phyloP scores from a whole-genome alignment of 2,797 vertebrate species.

The Spinibarbus caldwelli region DNA sequence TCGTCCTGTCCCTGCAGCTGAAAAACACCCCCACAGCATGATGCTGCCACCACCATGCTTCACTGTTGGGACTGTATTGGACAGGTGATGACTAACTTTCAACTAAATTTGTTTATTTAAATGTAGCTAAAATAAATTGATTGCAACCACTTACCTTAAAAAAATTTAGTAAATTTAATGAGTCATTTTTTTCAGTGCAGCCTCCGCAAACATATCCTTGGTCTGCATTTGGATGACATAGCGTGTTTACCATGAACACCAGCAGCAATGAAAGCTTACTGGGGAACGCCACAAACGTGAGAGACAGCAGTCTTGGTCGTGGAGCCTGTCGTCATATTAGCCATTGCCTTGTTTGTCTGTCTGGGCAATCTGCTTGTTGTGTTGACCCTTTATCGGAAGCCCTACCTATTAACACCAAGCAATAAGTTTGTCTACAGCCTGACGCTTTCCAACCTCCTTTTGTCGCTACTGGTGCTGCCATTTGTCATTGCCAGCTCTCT shows the following conservation, averaged over 20 bases:
- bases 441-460: slow-evolving; percentile 92
- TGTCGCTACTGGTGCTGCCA: slow-evolving; percentile 91
- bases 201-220: background rate
- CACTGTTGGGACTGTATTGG: too few relatives aligned
- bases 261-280: slow-evolving; percentile 17
- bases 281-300: slow-evolving; percentile 12
- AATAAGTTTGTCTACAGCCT: slow-evolving; percentile 99
- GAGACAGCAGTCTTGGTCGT: slow-evolving; percentile 74
- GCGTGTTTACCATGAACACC: slow-evolving; percentile 24
- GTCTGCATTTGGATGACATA: slow-evolving; percentile 27
- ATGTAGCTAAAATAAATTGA: too few relatives aligned
- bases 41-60: too few relatives aligned
- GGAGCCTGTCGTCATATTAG: slow-evolving; percentile 86
- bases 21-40: too few relatives aligned
- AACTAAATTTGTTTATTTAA: too few relatives aligned
- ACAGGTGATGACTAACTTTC: too few relatives aligned
- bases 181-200: too few relatives aligned
- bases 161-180: too few relatives aligned
- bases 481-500: slow-evolving; percentile 92
- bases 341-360: slow-evolving; percentile 90
- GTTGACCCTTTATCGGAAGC: slow-evolving; percentile 89
- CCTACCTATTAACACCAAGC: slow-evolving; percentile 96
- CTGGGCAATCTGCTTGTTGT: slow-evolving; percentile 90
- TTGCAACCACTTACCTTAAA: too few relatives aligned
- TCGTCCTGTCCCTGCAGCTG: too few relatives aligned